Percentiles rank a stretch among this genome's conserved stretches.
phyloP scores from a whole-genome alignment of 2,888 invertebrate genomes.

The Chloroclysta siterata region DNA sequence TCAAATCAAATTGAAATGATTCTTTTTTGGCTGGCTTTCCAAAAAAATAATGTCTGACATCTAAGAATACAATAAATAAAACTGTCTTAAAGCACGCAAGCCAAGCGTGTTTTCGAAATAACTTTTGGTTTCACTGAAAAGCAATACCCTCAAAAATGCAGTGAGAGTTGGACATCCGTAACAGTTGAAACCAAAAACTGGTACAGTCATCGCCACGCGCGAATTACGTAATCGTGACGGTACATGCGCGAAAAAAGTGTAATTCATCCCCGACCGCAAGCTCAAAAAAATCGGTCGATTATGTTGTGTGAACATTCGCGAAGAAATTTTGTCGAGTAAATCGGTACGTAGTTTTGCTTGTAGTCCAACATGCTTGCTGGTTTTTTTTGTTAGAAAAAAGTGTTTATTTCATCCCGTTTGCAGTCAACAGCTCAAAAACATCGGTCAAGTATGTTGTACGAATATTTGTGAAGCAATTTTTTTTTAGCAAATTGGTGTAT shows the following conservation, averaged over 20 bases:
- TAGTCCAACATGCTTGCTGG: constrained; percentile 13
- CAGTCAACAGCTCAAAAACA: no score
- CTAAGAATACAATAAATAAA: neutral
- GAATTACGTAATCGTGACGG: constrained; percentile 34
- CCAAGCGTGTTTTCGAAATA: neutral
- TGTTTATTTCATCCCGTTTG: no score
- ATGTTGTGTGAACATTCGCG: constrained; percentile 38
- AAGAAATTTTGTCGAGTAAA: constrained; percentile 26
- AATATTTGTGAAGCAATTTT: no score
- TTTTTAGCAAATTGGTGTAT: no score
- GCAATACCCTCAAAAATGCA: constrained; percentile 17
- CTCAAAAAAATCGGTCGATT: constrained; percentile 47
- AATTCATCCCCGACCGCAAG: constrained; percentile 48
- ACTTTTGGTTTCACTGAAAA: constrained; percentile 26
- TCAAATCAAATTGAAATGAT: no score
- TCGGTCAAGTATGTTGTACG: no score
- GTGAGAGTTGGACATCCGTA: constrained; percentile 41
- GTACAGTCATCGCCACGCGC: constrained; percentile 35
- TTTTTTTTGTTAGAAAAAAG: neutral
- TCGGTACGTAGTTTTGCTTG: constrained; percentile 13
- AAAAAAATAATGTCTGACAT: neutral
- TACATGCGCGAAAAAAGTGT: constrained; percentile 41
- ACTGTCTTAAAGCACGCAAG: neutral
- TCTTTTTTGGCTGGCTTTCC: neutral
- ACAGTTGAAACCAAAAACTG: constrained; percentile 28